Percentiles rank a stretch among this genome's conserved stretches.
These are phyloP conservation scores for Cyphomyrmex costatus DNA, from an alignment of 1,140 invertebrate genomes.

Conservation along the genomic window DNA sequence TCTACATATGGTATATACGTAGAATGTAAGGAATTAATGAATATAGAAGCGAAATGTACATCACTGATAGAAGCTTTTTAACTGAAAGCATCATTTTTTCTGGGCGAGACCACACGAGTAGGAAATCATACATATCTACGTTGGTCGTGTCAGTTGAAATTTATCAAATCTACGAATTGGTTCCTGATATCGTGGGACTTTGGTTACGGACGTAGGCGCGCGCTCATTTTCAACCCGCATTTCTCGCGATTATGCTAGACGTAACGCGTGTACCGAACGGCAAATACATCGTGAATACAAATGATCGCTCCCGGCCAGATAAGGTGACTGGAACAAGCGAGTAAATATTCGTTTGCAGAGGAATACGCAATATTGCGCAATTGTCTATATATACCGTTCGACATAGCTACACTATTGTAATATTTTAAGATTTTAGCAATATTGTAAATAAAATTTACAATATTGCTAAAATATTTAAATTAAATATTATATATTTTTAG, in stretches of 20 bases:
- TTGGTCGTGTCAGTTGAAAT: background rate
- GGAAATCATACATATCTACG: constrained; percentile 2
- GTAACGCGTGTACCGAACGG: constrained; percentile 30
- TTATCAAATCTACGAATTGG: constrained; percentile 18
- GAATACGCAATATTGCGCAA: constrained; percentile 50
- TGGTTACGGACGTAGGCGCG: background rate
- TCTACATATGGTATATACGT: background rate
- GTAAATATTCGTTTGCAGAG: constrained; percentile 2
- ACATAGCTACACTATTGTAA: background rate
- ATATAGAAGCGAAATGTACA: constrained; percentile 19
- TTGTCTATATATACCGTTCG: background rate
- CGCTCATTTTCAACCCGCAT: constrained; percentile 64
- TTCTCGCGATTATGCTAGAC: constrained; percentile 77
- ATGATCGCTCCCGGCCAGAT: constrained; percentile 55
- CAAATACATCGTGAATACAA: constrained; percentile 54
- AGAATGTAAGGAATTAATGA: constrained; percentile 31
- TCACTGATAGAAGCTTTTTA: background rate
- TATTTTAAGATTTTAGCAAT: background rate
- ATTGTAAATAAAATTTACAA: too few species aligned
- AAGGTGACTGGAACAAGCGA: background rate
- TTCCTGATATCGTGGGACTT: background rate
- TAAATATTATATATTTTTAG: background rate
- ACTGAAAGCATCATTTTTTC: constrained; percentile 45
- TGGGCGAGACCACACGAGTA: background rate
- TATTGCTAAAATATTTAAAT: too few species aligned